Percentiles rank a stretch among this genome's conserved stretches.
phyloP scores from a whole-genome alignment of 2,113 vertebrate species.

The Oceanodroma tethys region DNA sequence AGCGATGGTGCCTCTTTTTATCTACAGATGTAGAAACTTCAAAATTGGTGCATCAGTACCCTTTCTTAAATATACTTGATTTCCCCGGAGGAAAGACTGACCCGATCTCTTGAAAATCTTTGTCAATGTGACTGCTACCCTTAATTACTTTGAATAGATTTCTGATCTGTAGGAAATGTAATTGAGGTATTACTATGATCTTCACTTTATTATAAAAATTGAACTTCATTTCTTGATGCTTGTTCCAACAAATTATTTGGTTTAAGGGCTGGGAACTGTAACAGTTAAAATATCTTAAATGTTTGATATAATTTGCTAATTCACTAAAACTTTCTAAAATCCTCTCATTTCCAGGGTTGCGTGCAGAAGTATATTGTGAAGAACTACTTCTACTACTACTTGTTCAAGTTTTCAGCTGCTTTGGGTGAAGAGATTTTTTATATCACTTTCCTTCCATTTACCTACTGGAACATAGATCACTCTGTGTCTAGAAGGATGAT shows the following conservation, averaged over 20 bases:
- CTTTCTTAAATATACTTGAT: neutral
- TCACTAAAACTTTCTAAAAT: neutral
- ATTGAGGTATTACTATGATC: neutral
- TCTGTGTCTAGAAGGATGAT: constrained; percentile 88
- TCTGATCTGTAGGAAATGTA: neutral
- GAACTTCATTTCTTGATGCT: neutral
- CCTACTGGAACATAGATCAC: constrained; percentile 90
- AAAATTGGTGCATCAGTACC: fast-evolving
- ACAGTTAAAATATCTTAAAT: neutral
- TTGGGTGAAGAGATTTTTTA: constrained; percentile 93
- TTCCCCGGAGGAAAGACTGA: neutral
- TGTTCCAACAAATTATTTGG: neutral
- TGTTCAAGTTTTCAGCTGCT: constrained; percentile 87
- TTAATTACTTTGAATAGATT: neutral
- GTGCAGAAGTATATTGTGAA: constrained; percentile 81
- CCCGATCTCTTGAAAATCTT: neutral
- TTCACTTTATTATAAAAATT: neutral
- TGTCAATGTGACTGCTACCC: neutral
- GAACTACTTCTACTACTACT: constrained; percentile 86
- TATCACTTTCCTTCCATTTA: constrained; percentile 91
- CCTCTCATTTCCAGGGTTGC: constrained; percentile 70
- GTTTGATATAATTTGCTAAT: neutral
- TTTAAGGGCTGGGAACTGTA: neutral
- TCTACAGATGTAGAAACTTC: neutral
- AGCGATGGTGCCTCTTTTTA: neutral